Conservation (phyloP, 2,113 vertebrate species). For the Aptenodytes forsteri region DNA sequence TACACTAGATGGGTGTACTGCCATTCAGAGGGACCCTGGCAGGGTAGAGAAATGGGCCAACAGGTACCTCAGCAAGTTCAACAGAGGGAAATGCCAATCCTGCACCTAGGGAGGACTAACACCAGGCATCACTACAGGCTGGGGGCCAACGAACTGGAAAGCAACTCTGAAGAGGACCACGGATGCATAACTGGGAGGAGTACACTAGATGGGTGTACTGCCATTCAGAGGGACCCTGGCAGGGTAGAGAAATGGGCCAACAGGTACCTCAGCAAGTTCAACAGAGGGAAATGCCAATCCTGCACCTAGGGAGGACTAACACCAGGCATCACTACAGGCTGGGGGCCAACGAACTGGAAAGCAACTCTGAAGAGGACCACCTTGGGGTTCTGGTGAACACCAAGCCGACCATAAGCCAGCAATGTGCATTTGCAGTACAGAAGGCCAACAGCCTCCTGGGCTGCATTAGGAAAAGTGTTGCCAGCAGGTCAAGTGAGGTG, state of each 20-base stretch:
- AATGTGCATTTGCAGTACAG: background rate
- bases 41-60: no score
- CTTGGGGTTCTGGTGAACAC: background rate
- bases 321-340: background rate
- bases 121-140: no score
- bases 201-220: background rate
- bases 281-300: background rate
- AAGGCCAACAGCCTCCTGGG: background rate
- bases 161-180: no score
- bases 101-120: no score
- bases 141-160: no score
- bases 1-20: background rate
- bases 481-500: accelerated
- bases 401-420: background rate
- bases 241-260: background rate
- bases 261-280: background rate
- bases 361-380: background rate
- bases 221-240: background rate
- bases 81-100: no score
- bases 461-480: background rate
- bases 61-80: no score
- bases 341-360: background rate
- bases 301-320: background rate
- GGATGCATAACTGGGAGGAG: background rate
- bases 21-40: background rate